phyloP scores from a whole-genome alignment of 2,888 invertebrate genomes.

The Erebia ligea region DNA sequence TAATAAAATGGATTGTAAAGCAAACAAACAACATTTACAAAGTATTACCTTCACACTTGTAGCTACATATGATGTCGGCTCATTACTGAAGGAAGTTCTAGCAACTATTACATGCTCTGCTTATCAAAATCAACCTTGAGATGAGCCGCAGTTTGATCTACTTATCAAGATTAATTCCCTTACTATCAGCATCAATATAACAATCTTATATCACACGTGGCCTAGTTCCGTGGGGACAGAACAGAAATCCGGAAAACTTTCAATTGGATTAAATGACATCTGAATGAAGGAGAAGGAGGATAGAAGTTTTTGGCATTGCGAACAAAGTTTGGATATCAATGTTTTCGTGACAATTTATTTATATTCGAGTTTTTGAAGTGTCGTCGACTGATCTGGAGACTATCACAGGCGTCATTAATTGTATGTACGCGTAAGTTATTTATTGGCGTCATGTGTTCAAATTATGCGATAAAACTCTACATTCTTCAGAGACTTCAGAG shows the following conservation, averaged over 20 bases:
- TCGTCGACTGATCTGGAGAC: conserved; percentile 17
- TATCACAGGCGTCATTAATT: conserved; percentile 3
- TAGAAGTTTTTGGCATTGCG: conserved; percentile 25
- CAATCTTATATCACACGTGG: conserved; percentile 37
- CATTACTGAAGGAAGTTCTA: conserved; percentile 19
- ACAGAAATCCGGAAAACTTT: conserved; percentile 25
- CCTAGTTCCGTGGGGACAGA: conserved; percentile 6
- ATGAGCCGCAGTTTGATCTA: conserved; percentile 60
- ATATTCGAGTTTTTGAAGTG: conserved; percentile 19
- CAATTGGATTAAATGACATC: conserved; percentile 1
- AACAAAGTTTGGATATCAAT: conserved; percentile 19
- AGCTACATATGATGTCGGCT: not conserved
- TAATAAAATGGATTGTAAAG: not conserved
- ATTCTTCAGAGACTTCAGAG: not conserved
- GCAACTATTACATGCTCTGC: conserved; percentile 41
- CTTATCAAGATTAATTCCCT: conserved; percentile 72
- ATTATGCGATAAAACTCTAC: not conserved
- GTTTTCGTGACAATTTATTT: conserved; percentile 13
- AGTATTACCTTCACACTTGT: not conserved
- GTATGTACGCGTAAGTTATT: conserved; percentile 6
- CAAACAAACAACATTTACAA: not conserved
- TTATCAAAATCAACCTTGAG: conserved; percentile 71
- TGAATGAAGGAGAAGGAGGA: conserved; percentile 16
- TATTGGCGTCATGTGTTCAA: conserved; percentile 16
- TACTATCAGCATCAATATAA: conserved; percentile 47